Percentiles rank a stretch among this genome's conserved stretches.
Evolutionary conservation across 2,113 vertebrate genomes (phyloP).

Genomic region (Colinus virginianus): DNA sequence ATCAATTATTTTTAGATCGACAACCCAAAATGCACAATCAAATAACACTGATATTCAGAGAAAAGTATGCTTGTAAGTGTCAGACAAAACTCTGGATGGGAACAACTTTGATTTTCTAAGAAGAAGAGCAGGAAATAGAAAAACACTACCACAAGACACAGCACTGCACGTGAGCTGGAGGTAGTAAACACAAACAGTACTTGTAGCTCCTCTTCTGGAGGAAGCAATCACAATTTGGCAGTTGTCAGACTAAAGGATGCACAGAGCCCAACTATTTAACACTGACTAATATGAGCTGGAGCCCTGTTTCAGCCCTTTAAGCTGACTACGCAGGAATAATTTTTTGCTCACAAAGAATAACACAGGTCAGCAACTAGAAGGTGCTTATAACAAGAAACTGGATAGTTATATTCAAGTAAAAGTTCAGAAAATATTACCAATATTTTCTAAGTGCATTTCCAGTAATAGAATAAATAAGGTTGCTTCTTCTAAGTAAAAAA

Average conservation of each 20-base stretch:
- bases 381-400: not conserved
- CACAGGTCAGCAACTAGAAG: not conserved
- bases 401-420: not conserved
- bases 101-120: not conserved
- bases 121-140: not conserved
- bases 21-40: not conserved
- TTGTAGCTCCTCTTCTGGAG: not conserved
- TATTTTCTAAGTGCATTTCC: not conserved
- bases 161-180: fast-evolving
- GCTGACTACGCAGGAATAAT: not conserved
- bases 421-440: not conserved
- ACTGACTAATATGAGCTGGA: not conserved
- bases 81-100: not conserved
- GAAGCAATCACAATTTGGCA: not conserved
- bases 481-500: not conserved
- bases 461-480: no score
- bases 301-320: not conserved
- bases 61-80: not conserved
- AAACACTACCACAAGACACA: not conserved
- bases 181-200: not conserved
- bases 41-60: not conserved
- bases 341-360: not conserved
- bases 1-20: not conserved
- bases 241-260: not conserved
- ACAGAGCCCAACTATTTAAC: not conserved